Percentiles rank a stretch among this genome's conserved stretches.
Conservation (phyloP, 2,888 invertebrate genomes). For the Eucera pruinosa region DNA sequence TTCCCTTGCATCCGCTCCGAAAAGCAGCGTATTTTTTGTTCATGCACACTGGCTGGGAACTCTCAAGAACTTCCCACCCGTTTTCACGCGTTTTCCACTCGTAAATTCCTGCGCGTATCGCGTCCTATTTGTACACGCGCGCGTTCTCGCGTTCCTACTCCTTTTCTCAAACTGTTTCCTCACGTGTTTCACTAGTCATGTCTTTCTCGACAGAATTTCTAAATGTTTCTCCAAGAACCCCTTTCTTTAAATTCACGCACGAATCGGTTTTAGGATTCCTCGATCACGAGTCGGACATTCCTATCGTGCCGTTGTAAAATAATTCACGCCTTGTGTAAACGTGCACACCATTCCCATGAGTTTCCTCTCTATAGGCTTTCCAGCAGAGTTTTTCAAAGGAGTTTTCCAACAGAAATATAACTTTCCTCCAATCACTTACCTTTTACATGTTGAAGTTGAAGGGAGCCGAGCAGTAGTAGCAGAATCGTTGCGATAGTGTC, state of each 20-base stretch:
- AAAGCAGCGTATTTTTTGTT: slow-evolving; percentile 2
- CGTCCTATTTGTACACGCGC: slow-evolving; percentile 15
- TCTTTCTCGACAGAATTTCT: not conserved
- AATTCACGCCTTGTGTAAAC: too few species aligned
- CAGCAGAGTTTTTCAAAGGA: too few species aligned
- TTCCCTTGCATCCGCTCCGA: too few species aligned
- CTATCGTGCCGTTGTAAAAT: too few species aligned
- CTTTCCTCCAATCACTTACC: slow-evolving; percentile 58
- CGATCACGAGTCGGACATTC: too few species aligned
- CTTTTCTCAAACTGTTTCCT: not conserved
- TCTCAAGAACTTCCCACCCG: slow-evolving; percentile 26
- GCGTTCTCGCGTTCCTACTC: slow-evolving; percentile 14
- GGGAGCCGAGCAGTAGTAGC: slow-evolving; percentile 38
- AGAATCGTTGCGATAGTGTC: slow-evolving; percentile 25
- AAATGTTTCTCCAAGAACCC: slow-evolving; percentile 19
- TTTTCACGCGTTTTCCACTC: slow-evolving; percentile 25
- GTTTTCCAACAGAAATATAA: too few species aligned
- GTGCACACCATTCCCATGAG: too few species aligned
- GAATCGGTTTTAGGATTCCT: slow-evolving; percentile 2
- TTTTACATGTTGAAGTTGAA: slow-evolving; percentile 36
- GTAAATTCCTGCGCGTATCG: slow-evolving; percentile 41
- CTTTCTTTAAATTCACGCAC: slow-evolving; percentile 19
- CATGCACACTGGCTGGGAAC: not conserved
- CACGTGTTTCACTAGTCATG: not conserved
- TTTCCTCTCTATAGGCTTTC: too few species aligned